These are phyloP conservation scores for Oophaga pumilio DNA, from an alignment of 2,113 vertebrate species.

Conservation along the genomic window DNA sequence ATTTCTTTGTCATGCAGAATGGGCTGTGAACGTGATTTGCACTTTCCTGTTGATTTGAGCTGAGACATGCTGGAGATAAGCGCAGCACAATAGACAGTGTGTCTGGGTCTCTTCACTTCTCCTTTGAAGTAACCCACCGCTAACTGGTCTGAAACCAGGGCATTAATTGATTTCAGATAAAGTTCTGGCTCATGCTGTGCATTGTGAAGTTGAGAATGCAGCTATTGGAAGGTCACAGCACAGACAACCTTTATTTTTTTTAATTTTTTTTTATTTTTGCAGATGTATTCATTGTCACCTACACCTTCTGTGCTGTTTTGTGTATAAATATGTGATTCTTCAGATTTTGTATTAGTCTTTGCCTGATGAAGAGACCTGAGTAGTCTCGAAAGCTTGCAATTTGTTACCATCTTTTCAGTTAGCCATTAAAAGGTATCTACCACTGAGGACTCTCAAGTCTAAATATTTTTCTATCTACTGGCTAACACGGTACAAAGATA, in stretches of 20 bases:
- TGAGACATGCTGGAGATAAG: constrained; percentile 68
- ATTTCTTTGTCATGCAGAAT: constrained; percentile 72
- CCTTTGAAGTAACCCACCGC: constrained; percentile 57
- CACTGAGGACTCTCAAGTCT: no score
- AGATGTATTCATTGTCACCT: background rate
- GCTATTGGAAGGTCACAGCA: constrained; percentile 25
- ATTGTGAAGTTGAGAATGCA: constrained; percentile 32
- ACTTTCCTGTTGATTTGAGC: constrained; percentile 67
- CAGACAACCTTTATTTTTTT: constrained; percentile 1
- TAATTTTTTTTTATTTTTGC: constrained; percentile 6
- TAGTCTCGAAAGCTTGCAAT: no score
- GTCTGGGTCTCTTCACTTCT: constrained; percentile 60
- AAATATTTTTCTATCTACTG: no score
- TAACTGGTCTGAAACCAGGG: constrained; percentile 33
- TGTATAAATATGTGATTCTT: no score
- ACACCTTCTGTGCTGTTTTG: no score
- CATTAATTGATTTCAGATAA: constrained; percentile 58
- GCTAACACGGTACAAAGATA: no score
- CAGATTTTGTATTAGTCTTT: no score
- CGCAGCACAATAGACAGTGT: constrained; percentile 67
- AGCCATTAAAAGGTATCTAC: no score
- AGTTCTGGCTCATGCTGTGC: constrained; percentile 31
- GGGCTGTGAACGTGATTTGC: constrained; percentile 64
- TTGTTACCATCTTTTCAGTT: no score
- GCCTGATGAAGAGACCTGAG: no score